Conservation (phyloP, 2,113 vertebrate genomes). For the Pungitius pungitius region DNA sequence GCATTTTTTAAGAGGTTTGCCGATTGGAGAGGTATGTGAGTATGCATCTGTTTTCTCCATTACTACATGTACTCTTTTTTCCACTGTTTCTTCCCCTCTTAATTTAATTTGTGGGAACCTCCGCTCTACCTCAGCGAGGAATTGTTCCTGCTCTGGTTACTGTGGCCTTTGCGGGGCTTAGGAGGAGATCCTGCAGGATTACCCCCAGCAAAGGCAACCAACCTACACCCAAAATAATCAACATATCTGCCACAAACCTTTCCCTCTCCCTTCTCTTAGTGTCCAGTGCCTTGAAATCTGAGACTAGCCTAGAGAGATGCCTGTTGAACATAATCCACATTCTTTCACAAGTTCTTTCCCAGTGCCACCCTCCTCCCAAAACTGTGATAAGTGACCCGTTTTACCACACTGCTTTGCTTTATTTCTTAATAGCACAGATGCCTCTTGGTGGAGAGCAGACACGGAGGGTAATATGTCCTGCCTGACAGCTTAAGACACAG, state of each 20-base stretch:
- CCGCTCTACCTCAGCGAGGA: slow-evolving; percentile 68
- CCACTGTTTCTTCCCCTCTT: slow-evolving; percentile 69
- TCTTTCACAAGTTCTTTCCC: slow-evolving; percentile 48
- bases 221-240: slow-evolving; percentile 56
- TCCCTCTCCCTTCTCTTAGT: slow-evolving; percentile 30
- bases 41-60: slow-evolving; percentile 88
- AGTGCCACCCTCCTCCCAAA: slow-evolving; percentile 9
- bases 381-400: background rate
- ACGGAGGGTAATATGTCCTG: background rate
- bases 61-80: slow-evolving; percentile 80
- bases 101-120: slow-evolving; percentile 69
- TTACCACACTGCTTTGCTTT: slow-evolving; percentile 1
- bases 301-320: slow-evolving; percentile 54
- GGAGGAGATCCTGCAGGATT: slow-evolving; percentile 74
- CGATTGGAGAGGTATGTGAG: slow-evolving; percentile 70
- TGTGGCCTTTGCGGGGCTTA: slow-evolving; percentile 59
- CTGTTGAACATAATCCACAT: slow-evolving; percentile 52
- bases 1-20: slow-evolving; percentile 68
- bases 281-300: slow-evolving; percentile 60
- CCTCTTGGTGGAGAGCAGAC: background rate
- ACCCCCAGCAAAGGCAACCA: slow-evolving; percentile 58
- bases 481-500: background rate
- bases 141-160: slow-evolving; percentile 75
- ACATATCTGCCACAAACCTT: slow-evolving; percentile 37
- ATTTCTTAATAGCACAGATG: background rate